Evolutionary conservation across 1,140 invertebrate species (phyloP), one percentile per base, ranked within the genome.

Genomic region (Drosophila fuyamai): DNA sequence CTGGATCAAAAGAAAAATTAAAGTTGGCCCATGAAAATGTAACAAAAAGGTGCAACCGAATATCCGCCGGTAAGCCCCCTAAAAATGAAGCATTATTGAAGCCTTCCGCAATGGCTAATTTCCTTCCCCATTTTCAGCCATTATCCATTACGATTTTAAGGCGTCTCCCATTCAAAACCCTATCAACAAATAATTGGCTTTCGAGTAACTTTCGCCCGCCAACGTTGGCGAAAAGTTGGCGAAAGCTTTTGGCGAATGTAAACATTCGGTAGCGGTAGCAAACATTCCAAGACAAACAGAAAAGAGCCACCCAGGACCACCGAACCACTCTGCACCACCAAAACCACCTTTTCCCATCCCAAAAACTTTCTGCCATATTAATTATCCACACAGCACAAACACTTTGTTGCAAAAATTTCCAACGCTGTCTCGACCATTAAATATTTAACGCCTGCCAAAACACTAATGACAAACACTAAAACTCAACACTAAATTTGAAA

Each of bases 391-490:
- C 65, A 79, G 82, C 46, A 75, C 82, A 86, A 86, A 86, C 82
- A 85, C 79, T 85, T 86, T 86, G 83, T 79, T 82, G 83, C 75
- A 71, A 55, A 38, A 75, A 75, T 77, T 51, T 58, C 65, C 48
- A 67, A 55, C 53, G 50, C 62, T 43, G 74, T 70, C 72, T 67
- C 63, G 62, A 47, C 55, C 67, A 88, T 88, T 89, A 88, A 88
- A 88, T 88, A 89, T 88, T 88, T 89, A 88, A 89, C 76, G 83
- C 76, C 83, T 89, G 83, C 79, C 84, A 83, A 89, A 88, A 77
- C 84, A 83, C 84, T 83, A 89, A 88, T 88, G 83, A 83, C 83
- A 88, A 86, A 86, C 83, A 88, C 82, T 86, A 82, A 86, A 88
- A 79, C 82, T 65, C 70, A 54, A 65, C 82, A 88, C 83, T 88